Percentiles rank a stretch among this genome's conserved stretches.
phyloP scores from a whole-genome alignment of 2,113 vertebrate genomes.

The Micromys minutus region DNA sequence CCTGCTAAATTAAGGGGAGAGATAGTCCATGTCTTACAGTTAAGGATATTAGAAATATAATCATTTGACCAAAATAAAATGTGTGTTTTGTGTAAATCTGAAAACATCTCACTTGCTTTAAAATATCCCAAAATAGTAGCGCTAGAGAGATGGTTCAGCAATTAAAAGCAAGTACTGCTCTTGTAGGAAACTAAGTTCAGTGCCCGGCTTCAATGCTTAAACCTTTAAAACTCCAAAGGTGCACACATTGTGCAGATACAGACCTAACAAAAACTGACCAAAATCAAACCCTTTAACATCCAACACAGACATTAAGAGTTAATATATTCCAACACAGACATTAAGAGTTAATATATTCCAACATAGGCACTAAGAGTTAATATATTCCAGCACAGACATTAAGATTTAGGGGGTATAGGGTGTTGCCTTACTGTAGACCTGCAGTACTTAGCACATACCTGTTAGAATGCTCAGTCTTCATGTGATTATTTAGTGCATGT shows the following conservation, averaged over 20 bases:
- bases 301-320: no score
- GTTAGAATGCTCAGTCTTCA: neutral
- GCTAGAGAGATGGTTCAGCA: neutral
- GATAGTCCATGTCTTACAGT: neutral
- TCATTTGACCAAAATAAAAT: neutral
- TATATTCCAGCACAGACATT: neutral
- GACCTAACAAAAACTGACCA: neutral
- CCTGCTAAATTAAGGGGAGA: neutral
- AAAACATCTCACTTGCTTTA: conserved; percentile 14
- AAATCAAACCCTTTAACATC: neutral
- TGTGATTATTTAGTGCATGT: neutral
- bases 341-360: neutral
- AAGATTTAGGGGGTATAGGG: neutral
- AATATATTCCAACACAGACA: neutral
- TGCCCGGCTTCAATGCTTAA: neutral
- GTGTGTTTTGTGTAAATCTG: conserved; percentile 3
- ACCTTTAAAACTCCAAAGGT: neutral
- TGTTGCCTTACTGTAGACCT: neutral
- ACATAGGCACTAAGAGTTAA: no score
- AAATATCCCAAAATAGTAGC: neutral
- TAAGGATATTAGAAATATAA: neutral
- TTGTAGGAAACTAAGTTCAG: neutral
- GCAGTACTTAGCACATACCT: neutral
- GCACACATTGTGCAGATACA: neutral
- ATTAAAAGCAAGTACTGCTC: neutral